These are phyloP conservation scores for Leptoclinus maculatus DNA, from an alignment of 2,797 vertebrate species.

Conservation along the genomic window DNA sequence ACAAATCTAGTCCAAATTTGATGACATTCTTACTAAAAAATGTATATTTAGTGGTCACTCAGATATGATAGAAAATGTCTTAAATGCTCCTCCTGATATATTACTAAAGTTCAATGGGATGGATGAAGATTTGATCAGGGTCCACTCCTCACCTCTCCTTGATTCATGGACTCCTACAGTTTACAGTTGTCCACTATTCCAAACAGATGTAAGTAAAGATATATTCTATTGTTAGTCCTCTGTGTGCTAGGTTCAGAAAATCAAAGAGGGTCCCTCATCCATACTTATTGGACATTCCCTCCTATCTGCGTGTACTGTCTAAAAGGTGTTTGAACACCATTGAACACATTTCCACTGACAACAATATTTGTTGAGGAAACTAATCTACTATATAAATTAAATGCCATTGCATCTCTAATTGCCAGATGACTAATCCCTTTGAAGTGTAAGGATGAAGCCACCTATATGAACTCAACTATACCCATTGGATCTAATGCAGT, in stretches of 20 bases:
- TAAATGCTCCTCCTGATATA: neutral
- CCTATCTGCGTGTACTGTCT: neutral
- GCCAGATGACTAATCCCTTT: constrained; percentile 14
- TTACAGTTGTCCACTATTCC: neutral
- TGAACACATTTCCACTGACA: constrained; percentile 22
- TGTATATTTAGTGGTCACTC: neutral
- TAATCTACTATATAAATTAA: constrained; percentile 25
- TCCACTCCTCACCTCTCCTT: neutral
- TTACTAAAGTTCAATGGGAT: constrained; percentile 1
- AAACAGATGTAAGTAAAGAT: neutral
- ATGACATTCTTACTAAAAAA: neutral
- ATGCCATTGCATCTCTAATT: constrained; percentile 2
- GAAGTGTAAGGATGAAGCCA: constrained; percentile 20
- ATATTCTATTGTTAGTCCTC: neutral
- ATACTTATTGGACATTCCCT: neutral
- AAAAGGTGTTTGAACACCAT: constrained; percentile 14
- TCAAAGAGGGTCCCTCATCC: neutral
- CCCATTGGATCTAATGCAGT: constrained; percentile 8
- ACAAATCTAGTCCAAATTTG: neutral
- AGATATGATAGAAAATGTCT: neutral
- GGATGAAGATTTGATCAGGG: neutral
- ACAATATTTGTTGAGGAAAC: constrained; percentile 21
- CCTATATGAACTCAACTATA: constrained; percentile 5
- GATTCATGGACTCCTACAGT: neutral
- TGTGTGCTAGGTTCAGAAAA: neutral